phyloP scores from a whole-genome alignment of 2,888 invertebrate species.

The Chrysolina oricalcia region DNA sequence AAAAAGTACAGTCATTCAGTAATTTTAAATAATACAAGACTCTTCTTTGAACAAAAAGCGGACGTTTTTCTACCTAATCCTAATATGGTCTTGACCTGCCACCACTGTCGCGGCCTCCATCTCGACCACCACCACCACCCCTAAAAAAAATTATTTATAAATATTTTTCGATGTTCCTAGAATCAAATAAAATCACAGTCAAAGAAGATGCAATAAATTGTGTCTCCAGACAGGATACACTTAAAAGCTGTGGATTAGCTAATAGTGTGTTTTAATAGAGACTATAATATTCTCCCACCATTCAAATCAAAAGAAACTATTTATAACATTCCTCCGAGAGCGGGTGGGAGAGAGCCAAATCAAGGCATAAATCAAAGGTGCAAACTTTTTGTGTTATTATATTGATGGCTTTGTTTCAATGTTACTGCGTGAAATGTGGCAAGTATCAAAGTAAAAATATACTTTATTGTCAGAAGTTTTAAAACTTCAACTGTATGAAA shows the following conservation, averaged over 20 bases:
- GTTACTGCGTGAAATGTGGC: no score
- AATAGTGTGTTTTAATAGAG: slow-evolving; percentile 64
- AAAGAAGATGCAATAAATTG: slow-evolving; percentile 65
- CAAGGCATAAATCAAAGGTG: no score
- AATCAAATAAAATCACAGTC: no score
- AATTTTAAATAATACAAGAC: slow-evolving; percentile 21
- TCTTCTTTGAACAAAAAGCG: slow-evolving; percentile 7
- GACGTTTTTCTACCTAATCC: not conserved
- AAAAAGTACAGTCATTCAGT: slow-evolving; percentile 19
- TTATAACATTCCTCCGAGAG: slow-evolving; percentile 55
- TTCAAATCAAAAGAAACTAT: slow-evolving; percentile 60
- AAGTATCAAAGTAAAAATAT: no score
- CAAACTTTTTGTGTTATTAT: not conserved
- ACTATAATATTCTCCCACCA: slow-evolving; percentile 56
- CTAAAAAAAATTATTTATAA: slow-evolving; percentile 16
- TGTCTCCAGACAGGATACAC: slow-evolving; percentile 89
- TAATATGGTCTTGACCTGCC: slow-evolving; percentile 29
- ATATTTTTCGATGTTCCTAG: no score
- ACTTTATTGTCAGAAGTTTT: no score
- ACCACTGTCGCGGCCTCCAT: slow-evolving; percentile 30
- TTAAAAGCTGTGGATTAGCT: slow-evolving; percentile 81
- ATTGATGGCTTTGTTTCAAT: no score
- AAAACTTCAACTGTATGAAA: no score
- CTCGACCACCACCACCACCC: slow-evolving; percentile 35
- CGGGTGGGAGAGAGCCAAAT: slow-evolving; percentile 54